phyloP scores from a whole-genome alignment of 2,888 invertebrate species.

The Cheiracanthium punctorium region DNA sequence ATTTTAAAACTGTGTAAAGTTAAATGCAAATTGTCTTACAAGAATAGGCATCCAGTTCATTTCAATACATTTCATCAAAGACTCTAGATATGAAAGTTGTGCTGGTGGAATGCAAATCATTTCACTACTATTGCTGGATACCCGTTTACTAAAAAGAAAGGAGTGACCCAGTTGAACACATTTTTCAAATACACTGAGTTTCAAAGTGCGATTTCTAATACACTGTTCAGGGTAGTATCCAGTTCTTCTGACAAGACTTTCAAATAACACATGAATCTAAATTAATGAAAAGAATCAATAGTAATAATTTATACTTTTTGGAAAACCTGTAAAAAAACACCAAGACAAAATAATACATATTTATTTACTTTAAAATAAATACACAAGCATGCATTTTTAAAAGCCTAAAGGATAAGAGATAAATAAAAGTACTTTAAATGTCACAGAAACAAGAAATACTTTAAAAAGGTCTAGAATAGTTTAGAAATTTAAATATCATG shows the following conservation, averaged over 20 bases:
- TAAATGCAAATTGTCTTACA: conserved; percentile 78
- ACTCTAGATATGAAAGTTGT: conserved; percentile 81
- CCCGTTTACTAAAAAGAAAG: conserved; percentile 72
- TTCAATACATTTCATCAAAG: conserved; percentile 88
- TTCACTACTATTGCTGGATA: background rate
- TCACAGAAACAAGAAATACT: no score
- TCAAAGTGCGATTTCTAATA: conserved; percentile 9
- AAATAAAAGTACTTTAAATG: no score
- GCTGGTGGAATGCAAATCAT: conserved; percentile 75
- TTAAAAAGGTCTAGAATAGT: no score
- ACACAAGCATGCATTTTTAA: no score
- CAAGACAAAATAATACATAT: no score
- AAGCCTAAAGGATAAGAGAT: no score
- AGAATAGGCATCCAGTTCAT: conserved; percentile 95
- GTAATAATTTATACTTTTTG: no score
- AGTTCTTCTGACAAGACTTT: conserved; percentile 76
- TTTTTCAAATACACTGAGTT: conserved; percentile 71
- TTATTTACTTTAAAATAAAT: no score
- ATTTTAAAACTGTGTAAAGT: no score
- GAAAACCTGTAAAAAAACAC: no score
- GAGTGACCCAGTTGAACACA: conserved; percentile 76
- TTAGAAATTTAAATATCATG: no score
- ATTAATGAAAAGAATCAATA: background rate
- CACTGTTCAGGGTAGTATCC: background rate
- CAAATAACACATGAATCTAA: conserved; percentile 74